Evolutionary conservation across 2,113 vertebrate species (phyloP), one percentile per base, ranked within the genome.

Genomic region (Scomber japonicus): DNA sequence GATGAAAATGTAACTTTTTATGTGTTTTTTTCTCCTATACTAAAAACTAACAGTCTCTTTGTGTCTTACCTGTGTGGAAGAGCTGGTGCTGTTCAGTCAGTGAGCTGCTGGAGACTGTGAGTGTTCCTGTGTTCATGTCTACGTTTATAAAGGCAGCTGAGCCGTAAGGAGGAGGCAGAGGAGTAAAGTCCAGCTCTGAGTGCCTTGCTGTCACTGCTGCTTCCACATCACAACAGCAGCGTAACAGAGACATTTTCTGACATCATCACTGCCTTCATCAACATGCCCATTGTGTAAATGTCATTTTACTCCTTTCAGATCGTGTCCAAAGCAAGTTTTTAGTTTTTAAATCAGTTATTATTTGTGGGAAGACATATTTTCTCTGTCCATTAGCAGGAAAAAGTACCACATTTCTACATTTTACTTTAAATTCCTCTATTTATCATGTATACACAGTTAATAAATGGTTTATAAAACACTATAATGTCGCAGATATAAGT

Each of bases 181-280:
- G 82, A 63, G 68, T 79, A 89, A 94, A 94, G 92, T 92, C 80
- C 93, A 91, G 59, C 50, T 1, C 55, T 48, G 44, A 72, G 49
- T 85, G 88, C 24, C 63, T 35, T 54, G 89, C 76, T 91, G 89
- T 91, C 77, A 73, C 75, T 11, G 15, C 49, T 45, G 55, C 72
- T 45, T 78, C 80, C 84, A 89, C 86, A 89, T 90, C 88, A 85
- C 65, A 57, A 17, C 30, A 24, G 19, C 17, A 6, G 13, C 15
- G 9, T 27, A 4, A 45, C 27, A 27, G 13, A 1, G 64, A 35
- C 2, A 30, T 2, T 17, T n/a, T n/a, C 9, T 70, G 62, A 77
- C 24, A 40, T 63, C 56, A 70, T 46, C 31, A 48, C 40, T 15
- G 63, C 17, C 48, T 57, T 27, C 24, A 27, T 27, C 24, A 27